Evolutionary conservation across 2,888 invertebrate species (phyloP).

Genomic region (Bimastos eiseni): DNA sequence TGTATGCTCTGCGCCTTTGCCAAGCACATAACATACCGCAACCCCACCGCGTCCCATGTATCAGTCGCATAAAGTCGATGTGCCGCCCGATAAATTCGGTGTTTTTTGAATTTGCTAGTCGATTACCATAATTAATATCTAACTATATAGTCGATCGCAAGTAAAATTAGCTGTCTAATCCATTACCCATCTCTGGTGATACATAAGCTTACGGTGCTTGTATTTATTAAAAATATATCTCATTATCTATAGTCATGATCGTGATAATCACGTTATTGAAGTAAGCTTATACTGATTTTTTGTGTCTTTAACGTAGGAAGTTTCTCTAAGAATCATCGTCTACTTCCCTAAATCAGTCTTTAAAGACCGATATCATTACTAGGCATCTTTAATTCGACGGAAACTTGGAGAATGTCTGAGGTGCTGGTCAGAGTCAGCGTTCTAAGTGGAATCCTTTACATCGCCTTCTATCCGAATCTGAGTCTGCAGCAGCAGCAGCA

Average conservation of each 20-base stretch:
- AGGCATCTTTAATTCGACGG: background rate
- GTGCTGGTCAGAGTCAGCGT: background rate
- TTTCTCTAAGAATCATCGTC: background rate
- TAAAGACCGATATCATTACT: background rate
- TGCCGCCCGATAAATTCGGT: background rate
- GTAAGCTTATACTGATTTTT: background rate
- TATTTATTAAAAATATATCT: no score
- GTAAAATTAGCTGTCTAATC: no score
- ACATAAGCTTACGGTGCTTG: no score
- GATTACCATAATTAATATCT: no score
- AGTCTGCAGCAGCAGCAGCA: background rate
- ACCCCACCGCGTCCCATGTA: no score
- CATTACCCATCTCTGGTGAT: no score
- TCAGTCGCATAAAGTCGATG: background rate
- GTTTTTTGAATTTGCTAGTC: no score
- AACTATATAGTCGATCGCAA: no score
- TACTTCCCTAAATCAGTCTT: background rate
- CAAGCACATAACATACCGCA: no score
- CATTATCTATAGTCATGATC: no score
- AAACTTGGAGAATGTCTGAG: background rate
- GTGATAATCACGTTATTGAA: no score
- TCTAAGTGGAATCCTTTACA: conserved; percentile 13
- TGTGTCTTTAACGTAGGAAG: background rate
- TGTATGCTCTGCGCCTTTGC: no score
- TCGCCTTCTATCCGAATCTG: background rate